These are phyloP conservation scores for Synergus japonicus DNA, from an alignment of 2,888 invertebrate genomes.

Conservation along the genomic window DNA sequence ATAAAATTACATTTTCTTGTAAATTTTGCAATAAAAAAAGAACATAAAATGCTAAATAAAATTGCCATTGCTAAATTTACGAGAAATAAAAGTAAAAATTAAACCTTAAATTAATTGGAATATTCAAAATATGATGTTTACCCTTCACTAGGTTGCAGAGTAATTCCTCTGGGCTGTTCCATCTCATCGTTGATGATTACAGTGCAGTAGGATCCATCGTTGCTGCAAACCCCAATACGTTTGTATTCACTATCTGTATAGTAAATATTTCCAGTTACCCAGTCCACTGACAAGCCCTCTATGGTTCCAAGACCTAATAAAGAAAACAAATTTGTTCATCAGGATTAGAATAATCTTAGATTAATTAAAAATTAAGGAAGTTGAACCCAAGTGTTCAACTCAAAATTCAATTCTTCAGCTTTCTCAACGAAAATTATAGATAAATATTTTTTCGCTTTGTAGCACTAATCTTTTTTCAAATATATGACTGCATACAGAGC, in stretches of 20 bases:
- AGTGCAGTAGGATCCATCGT: conserved; percentile 84
- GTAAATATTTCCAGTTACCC: conserved; percentile 89
- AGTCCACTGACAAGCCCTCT: conserved; percentile 88
- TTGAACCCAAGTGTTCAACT: too few relatives aligned
- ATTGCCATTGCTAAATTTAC: too few relatives aligned
- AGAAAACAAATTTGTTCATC: background rate
- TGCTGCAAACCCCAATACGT: conserved; percentile 86
- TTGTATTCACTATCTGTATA: conserved; percentile 86
- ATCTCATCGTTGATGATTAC: conserved; percentile 82
- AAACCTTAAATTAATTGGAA: background rate
- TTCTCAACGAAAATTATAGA: too few relatives aligned
- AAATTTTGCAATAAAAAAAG: too few relatives aligned
- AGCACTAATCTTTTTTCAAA: too few relatives aligned
- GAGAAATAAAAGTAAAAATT: background rate
- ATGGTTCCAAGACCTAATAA: conserved; percentile 83
- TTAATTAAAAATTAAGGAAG: too few relatives aligned
- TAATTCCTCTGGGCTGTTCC: conserved; percentile 84
- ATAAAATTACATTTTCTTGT: too few relatives aligned
- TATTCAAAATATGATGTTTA: conserved; percentile 71
- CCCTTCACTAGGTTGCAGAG: conserved; percentile 84
- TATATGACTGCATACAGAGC: too few relatives aligned
- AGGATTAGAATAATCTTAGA: background rate
- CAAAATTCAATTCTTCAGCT: too few relatives aligned
- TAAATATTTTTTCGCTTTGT: too few relatives aligned
- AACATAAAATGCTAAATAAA: too few relatives aligned